These are phyloP conservation scores for Endotricha flammealis DNA, from an alignment of 2,888 invertebrate species.

Conservation along the genomic window DNA sequence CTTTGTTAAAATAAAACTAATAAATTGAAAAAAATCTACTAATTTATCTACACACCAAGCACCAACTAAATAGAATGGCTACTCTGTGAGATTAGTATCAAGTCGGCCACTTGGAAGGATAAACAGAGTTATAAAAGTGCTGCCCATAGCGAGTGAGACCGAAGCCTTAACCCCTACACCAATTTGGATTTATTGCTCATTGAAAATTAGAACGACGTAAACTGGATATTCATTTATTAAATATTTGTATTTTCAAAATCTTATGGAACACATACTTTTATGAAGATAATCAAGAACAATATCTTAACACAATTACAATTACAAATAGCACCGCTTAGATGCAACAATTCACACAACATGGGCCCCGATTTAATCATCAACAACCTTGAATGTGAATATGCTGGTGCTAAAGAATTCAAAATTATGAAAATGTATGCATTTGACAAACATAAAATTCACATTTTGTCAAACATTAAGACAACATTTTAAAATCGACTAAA, in stretches of 20 bases:
- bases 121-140: conserved; percentile 25
- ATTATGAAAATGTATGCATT: no score
- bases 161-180: conserved; percentile 43
- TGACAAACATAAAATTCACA: no score
- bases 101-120: conserved; percentile 22
- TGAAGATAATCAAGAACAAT: no score
- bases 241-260: no score
- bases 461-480: no score
- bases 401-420: background rate
- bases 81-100: conserved; percentile 6
- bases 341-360: no score
- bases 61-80: conserved; percentile 33
- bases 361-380: no score
- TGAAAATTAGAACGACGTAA: conserved; percentile 33
- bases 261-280: no score
- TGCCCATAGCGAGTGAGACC: conserved; percentile 35
- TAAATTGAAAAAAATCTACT: no score
- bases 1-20: conserved; percentile 18
- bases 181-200: conserved; percentile 31
- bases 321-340: no score
- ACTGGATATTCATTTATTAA: conserved; percentile 27
- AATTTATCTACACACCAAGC: conserved; percentile 37
- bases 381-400: background rate
- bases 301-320: no score
- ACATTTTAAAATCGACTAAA: conserved; percentile 1